phyloP scores from a whole-genome alignment of 2,888 invertebrate genomes.

The Rhyacophila evoluta region DNA sequence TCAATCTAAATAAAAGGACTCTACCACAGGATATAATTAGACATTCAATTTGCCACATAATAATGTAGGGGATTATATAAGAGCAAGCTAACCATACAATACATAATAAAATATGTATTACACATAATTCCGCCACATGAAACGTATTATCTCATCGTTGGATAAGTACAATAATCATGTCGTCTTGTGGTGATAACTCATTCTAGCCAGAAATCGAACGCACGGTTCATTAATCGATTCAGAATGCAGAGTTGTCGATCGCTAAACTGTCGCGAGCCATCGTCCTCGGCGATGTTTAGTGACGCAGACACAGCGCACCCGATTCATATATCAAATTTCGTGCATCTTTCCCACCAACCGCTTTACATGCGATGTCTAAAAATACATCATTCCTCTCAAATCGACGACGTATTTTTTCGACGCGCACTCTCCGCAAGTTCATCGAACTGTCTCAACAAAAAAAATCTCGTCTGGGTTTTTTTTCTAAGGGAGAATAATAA shows the following conservation, averaged over 20 bases:
- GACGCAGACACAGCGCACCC: slow-evolving; percentile 34
- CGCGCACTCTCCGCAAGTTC: slow-evolving; percentile 43
- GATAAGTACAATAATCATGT: no score
- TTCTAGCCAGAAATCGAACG: no score
- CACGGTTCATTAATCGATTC: no score
- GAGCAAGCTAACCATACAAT: no score
- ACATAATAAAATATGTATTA: no score
- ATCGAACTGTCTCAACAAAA: slow-evolving; percentile 52
- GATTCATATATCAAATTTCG: slow-evolving; percentile 52
- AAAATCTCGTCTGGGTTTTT: slow-evolving; percentile 53
- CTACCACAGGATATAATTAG: no score
- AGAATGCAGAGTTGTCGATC: not conserved
- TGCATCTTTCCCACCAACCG: slow-evolving; percentile 48
- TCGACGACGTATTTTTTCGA: slow-evolving; percentile 38
- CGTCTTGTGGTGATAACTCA: no score
- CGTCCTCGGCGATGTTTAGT: not conserved
- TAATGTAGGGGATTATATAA: no score
- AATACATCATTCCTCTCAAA: slow-evolving; percentile 50
- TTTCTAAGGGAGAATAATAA: slow-evolving; percentile 30
- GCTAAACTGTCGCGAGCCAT: not conserved
- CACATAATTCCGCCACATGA: no score
- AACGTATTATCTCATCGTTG: no score
- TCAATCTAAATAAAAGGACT: no score
- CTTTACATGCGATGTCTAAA: slow-evolving; percentile 46
- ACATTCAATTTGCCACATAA: no score